Evolutionary conservation across 2,113 vertebrate species (phyloP), one percentile per base, ranked within the genome.

Genomic region (Cebidichthys violaceus): DNA sequence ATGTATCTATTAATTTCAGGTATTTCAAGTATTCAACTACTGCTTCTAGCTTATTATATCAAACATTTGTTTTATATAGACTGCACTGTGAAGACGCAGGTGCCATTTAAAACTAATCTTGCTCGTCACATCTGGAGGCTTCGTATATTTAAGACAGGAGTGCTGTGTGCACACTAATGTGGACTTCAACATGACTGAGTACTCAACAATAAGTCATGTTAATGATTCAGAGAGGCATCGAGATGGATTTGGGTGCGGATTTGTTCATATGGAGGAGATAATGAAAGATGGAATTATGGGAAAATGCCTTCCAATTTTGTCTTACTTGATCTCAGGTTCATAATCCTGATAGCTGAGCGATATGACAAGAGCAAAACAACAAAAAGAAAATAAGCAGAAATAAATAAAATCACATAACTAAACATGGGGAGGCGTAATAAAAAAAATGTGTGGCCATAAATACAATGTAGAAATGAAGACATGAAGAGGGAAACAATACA

Each of bases 251-350:
- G 68, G 84, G 70, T 75, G 65, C 29, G 33, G 78, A 95, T 94
- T 94, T 91, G 94, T 94, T 96, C 92, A 94, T 92, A 95, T 88
- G 95, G 90, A 89, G 94, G 90, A 90, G 93, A 95, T 90, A 95
- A 96, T 96, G 86, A 90, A 87, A 84, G 74, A 92, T 79, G 80
- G 74, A 60, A 70, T 79, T 79, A 66, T 71, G 60, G 67, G 47
- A 62, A 60, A 69, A 31, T 94, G 94, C 90, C 92, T 94, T 96
- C 93, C 91, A 94, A 93, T 94, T 96, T 95, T 95, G 95, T 95
- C 97, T 99, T 99, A 98, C 97, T 99, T 99, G 96, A 98, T 97
- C 93, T 97, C 96, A 92, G 96, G 97, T 95, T 97, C 95, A 93
- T 97, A 97, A 96, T 97, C 97, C 96, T 97, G 96, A 96, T 96